phyloP scores from a whole-genome alignment of 2,888 invertebrate genomes.

The Limnephilus lunatus region DNA sequence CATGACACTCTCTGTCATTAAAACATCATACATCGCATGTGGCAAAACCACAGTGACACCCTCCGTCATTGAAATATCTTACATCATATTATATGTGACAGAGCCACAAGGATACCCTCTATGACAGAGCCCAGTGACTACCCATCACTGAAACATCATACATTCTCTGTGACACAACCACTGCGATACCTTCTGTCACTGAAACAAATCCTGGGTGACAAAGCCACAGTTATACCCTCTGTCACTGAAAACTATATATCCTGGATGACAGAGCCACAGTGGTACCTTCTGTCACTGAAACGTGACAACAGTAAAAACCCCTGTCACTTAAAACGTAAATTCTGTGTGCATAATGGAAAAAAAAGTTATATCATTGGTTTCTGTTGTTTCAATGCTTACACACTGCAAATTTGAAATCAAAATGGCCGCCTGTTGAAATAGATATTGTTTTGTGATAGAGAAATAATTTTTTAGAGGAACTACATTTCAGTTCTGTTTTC shows the following conservation, averaged over 20 bases:
- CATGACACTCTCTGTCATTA: neutral
- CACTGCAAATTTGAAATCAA: neutral
- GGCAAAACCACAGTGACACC: slow-evolving; percentile 30
- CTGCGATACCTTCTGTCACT: slow-evolving; percentile 33
- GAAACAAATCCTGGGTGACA: neutral
- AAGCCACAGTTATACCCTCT: slow-evolving; percentile 15
- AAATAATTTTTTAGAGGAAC: neutral
- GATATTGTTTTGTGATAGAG: neutral
- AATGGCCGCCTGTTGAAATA: neutral
- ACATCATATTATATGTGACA: too few species aligned
- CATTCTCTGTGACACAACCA: neutral
- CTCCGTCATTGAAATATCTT: neutral
- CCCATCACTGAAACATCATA: neutral
- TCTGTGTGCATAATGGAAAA: neutral
- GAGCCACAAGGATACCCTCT: neutral
- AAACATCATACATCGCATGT: neutral
- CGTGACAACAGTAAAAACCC: slow-evolving; percentile 36
- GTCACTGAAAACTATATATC: neutral
- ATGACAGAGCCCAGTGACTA: neutral
- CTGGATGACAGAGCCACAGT: neutral
- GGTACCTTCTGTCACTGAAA: slow-evolving; percentile 11
- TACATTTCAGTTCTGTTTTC: neutral
- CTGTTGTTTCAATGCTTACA: too few species aligned
- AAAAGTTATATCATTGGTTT: neutral
- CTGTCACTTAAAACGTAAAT: neutral